Conservation (phyloP, 2,888 invertebrate species). For the Philonicus albiceps region DNA sequence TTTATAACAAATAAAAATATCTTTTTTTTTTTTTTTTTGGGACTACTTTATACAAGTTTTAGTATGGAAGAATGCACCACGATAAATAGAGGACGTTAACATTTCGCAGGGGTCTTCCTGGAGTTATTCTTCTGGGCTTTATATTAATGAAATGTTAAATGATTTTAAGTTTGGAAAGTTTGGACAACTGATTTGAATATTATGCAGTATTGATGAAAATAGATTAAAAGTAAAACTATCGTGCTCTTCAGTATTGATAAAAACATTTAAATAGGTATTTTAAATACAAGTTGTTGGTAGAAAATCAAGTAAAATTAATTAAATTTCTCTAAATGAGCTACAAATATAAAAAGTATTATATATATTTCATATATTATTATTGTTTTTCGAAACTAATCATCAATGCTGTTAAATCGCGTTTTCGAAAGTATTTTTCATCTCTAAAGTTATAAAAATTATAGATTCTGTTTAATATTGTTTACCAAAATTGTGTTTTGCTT, state of each 20-base stretch:
- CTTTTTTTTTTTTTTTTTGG: background rate
- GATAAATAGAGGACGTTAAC: background rate
- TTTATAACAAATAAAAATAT: background rate
- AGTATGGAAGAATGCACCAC: background rate
- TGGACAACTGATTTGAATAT: background rate
- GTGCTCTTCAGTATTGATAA: no score
- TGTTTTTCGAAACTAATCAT: no score
- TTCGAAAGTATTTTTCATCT: no score
- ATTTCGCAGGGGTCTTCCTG: background rate
- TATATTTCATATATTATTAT: no score
- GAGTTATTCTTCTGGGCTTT: background rate
- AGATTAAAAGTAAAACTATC: background rate
- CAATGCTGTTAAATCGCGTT: no score
- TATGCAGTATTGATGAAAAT: background rate
- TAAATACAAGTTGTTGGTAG: no score
- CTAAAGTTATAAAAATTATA: no score
- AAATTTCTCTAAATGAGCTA: no score
- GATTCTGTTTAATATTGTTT: background rate
- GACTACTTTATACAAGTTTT: background rate
- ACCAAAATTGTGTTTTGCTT: background rate
- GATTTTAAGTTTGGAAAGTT: background rate
- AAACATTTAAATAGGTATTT: no score
- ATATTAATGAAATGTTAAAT: background rate
- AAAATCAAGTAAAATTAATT: no score
- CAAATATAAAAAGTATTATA: no score